A percentile compares a stretch with the other conserved stretches of the same genome.
Conservation (phyloP, 2,888 invertebrate species). For the Diplazon laetatorius region DNA sequence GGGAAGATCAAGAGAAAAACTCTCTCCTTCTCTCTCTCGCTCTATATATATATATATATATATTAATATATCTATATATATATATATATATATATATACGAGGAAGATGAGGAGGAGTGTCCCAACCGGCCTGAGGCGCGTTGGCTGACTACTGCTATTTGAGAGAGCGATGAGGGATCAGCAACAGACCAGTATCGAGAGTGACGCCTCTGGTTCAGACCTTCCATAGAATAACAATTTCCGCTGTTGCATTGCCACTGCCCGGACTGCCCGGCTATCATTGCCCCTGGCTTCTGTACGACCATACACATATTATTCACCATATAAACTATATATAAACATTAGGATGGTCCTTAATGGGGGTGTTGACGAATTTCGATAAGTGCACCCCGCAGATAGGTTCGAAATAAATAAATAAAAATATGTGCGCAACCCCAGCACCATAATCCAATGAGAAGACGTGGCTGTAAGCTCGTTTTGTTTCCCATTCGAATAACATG, state of each 20-base stretch:
- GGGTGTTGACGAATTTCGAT: no score
- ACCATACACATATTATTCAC: slow-evolving; percentile 29
- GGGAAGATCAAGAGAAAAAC: no score
- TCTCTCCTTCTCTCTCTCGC: no score
- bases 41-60: no score
- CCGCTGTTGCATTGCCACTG: slow-evolving; percentile 46
- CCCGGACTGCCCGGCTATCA: slow-evolving; percentile 41
- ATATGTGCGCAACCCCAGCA: no score
- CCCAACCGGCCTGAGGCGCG: slow-evolving; percentile 43
- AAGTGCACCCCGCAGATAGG: no score
- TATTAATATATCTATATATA: no score
- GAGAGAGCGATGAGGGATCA: slow-evolving; percentile 39
- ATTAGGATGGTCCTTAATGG: no score
- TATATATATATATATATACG: neutral
- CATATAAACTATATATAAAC: slow-evolving; percentile 30
- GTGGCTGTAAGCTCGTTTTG: no score
- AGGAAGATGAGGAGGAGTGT: slow-evolving; percentile 44
- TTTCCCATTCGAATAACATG: no score
- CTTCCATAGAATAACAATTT: slow-evolving; percentile 58
- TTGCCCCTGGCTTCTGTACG: slow-evolving; percentile 40
- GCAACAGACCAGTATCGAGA: slow-evolving; percentile 43
- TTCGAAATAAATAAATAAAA: no score
- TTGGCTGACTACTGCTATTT: slow-evolving; percentile 42
- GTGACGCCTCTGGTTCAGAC: slow-evolving; percentile 32
- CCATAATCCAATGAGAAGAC: no score